phyloP scores from a whole-genome alignment of 2,888 invertebrate species.

The Eledona agricola region DNA sequence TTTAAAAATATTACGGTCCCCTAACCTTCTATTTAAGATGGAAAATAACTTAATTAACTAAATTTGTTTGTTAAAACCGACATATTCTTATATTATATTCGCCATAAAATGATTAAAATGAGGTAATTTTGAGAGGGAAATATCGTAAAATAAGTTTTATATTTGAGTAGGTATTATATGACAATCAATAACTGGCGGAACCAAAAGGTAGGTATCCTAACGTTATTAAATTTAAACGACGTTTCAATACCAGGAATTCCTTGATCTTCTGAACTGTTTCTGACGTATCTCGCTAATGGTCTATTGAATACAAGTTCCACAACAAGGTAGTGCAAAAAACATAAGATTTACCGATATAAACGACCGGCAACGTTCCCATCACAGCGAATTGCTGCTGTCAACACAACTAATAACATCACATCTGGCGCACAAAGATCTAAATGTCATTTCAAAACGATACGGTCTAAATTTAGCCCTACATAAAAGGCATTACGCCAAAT shows the following conservation, averaged over 20 bases:
- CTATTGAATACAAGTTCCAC: conserved; percentile 33
- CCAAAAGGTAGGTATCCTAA: conserved; percentile 20
- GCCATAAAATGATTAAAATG: no score
- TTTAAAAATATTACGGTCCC: no score
- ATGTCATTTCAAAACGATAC: conserved; percentile 23
- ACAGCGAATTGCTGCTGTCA: conserved; percentile 38
- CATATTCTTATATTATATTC: no score
- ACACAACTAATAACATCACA: conserved; percentile 36
- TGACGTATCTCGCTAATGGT: conserved; percentile 36
- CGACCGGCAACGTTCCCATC: conserved; percentile 34
- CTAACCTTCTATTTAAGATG: no score
- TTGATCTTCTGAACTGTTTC: conserved; percentile 37
- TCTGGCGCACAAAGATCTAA: conserved; percentile 30
- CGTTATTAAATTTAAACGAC: conserved; percentile 34
- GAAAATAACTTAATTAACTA: no score
- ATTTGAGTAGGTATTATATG: background rate
- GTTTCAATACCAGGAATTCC: conserved; percentile 25
- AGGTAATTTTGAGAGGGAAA: no score
- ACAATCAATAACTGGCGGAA: conserved; percentile 16
- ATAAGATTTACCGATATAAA: conserved; percentile 32
- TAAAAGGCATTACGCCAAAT: conserved; percentile 18
- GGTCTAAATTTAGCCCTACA: conserved; percentile 19
- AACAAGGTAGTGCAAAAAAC: conserved; percentile 28
- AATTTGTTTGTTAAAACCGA: no score
- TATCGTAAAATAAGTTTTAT: no score